Evolutionary conservation across 1,140 invertebrate species (phyloP), one percentile per base, ranked within the genome.

Genomic region (Drosophila bifasciata): DNA sequence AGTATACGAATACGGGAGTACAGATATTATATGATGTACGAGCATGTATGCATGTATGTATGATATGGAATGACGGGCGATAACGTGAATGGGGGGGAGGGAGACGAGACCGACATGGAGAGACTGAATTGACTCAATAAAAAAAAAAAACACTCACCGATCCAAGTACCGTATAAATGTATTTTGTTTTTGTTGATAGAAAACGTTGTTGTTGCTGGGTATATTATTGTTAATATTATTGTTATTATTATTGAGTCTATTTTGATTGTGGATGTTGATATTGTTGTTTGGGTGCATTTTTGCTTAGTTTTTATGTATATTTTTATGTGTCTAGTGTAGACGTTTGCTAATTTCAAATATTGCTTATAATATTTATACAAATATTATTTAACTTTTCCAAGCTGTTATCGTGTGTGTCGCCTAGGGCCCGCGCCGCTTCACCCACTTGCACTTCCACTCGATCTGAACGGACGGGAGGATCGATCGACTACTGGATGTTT

Each of bases 131-230:
- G 25, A 51, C 11, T 7, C 23, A 36, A 16, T 36, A 36, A 13
- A 19, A 36, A 36, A 16, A 13, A 36, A 13, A 19, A 36, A 48
- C 44, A 72, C 70, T 73, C 69, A 74, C 70, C 70, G 70, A 74
- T 74, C 70, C 45, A 74, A 64, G 25, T 64, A 74, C 16, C 70
- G 70, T 46, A 74, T 66, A 56, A 73, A 32, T 40, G 67, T 32
- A 41, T 44, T 40, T 63, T 69, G 66, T 70, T 64, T 73, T 52
- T 74, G 70, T 56, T 74, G 70, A 73, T 74, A 74, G 46, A 44
- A 62, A n/a, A 62, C 51, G 50, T 72, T 70, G 64, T 39, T 70
- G 67, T 39, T 58, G 23, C 48, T 70, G 55, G 32, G 32, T 36
- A 36, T 36, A 36, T 36, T 36, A 13, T 36, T 36, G 32, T 13